Conservation (phyloP, 2,113 vertebrate species). For the Dicrurus megarhynchus region DNA sequence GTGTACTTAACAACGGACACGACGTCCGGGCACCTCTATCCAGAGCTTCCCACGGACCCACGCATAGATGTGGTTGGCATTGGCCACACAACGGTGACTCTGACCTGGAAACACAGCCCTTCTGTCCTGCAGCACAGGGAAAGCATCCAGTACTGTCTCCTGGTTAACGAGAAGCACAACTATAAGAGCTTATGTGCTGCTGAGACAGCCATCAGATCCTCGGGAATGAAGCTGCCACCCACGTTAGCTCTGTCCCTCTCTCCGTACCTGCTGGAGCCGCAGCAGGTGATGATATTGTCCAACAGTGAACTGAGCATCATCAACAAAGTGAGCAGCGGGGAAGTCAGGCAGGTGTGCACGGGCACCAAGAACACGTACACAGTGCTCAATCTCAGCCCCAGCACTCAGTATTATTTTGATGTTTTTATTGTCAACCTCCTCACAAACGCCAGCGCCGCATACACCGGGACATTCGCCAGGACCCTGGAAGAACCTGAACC, state of each 20-base stretch:
- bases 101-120: conserved; percentile 84
- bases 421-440: conserved; percentile 82
- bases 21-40: conserved; percentile 73
- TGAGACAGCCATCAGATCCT: conserved; percentile 55
- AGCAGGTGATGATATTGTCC: conserved; percentile 55
- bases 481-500: conserved; percentile 81
- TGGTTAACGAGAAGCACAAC: conserved; percentile 83
- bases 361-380: conserved; percentile 83
- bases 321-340: conserved; percentile 37
- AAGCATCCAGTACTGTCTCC: conserved; percentile 82
- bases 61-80: conserved; percentile 77
- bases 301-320: conserved; percentile 50
- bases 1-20: conserved; percentile 78
- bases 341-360: conserved; percentile 77
- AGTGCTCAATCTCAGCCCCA: conserved; percentile 78
- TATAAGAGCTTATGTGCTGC: conserved; percentile 84
- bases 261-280: conserved; percentile 9
- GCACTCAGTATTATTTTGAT: conserved; percentile 86
- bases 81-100: conserved; percentile 83
- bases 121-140: conserved; percentile 67
- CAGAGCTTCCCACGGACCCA: conserved; percentile 80
- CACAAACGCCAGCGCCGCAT: conserved; percentile 79
- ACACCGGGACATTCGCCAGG: conserved; percentile 78
- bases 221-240: conserved; percentile 19
- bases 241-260: conserved; percentile 19